A percentile compares a stretch with the other conserved stretches of the same genome.
These are phyloP conservation scores for Danio albolineatus DNA, from an alignment of 2,797 vertebrate species.

Conservation along the genomic window DNA sequence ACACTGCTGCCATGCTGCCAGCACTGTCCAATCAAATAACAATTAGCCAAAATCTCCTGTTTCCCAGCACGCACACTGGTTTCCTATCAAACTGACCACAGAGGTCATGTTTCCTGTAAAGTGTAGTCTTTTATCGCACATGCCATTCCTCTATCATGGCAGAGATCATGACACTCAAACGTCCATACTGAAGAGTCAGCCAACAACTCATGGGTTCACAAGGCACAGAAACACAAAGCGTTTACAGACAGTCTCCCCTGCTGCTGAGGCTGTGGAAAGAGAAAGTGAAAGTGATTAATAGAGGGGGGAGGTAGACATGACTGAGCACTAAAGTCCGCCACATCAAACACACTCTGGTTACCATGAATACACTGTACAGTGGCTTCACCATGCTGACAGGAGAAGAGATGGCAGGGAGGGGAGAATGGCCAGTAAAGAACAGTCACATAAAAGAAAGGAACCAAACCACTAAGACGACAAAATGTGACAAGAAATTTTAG, in stretches of 20 bases:
- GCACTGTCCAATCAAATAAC: slow-evolving; percentile 68
- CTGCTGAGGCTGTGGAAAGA: slow-evolving; percentile 83
- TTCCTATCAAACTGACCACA: slow-evolving; percentile 32
- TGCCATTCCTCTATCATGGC: slow-evolving; percentile 57
- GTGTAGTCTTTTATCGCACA: slow-evolving; percentile 48
- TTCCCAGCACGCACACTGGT: slow-evolving; percentile 56
- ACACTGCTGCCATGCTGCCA: slow-evolving; percentile 69
- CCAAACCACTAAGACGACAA: slow-evolving; percentile 88
- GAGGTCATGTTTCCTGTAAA: slow-evolving; percentile 35
- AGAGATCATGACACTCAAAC: slow-evolving; percentile 59
- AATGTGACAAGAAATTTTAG: slow-evolving; percentile 86
- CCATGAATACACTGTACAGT: slow-evolving; percentile 86
- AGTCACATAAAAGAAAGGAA: slow-evolving; percentile 76
- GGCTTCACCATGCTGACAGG: slow-evolving; percentile 87
- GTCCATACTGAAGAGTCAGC: slow-evolving; percentile 64
- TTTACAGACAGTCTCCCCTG: slow-evolving; percentile 77
- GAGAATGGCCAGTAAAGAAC: slow-evolving; percentile 79
- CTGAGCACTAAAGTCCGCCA: slow-evolving; percentile 59
- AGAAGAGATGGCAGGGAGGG: slow-evolving; percentile 84
- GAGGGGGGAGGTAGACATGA: slow-evolving; percentile 68
- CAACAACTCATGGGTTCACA: slow-evolving; percentile 72
- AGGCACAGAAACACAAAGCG: slow-evolving; percentile 76
- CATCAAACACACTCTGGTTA: slow-evolving; percentile 76
- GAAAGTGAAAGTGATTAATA: slow-evolving; percentile 83
- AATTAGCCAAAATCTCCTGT: slow-evolving; percentile 47